phyloP scores from a whole-genome alignment of 1,140 invertebrate genomes.

The Trissolcus basalis region DNA sequence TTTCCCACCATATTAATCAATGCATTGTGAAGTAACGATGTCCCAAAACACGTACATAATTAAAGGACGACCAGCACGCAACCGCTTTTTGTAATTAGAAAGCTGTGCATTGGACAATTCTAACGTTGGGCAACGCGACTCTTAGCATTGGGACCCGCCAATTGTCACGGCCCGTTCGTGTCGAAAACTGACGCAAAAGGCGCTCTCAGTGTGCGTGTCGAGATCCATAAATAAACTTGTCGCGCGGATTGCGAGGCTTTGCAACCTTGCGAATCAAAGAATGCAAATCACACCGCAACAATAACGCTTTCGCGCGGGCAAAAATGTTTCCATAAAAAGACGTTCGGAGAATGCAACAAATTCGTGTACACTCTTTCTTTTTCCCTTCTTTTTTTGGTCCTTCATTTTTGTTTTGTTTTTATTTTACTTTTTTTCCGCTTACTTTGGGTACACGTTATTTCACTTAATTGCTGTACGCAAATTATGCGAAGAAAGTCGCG shows the following conservation, averaged over 20 bases:
- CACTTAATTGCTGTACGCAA: constrained; percentile 31
- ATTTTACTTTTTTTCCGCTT: constrained; percentile 5
- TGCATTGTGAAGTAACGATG: constrained; percentile 31
- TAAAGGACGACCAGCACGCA: constrained; percentile 31
- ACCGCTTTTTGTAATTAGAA: constrained; percentile 48
- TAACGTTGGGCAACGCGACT: constrained; percentile 35
- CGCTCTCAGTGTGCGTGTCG: constrained; percentile 40
- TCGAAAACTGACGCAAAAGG: neutral
- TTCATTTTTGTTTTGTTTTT: constrained; percentile 6
- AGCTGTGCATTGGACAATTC: constrained; percentile 44
- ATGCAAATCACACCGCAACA: constrained; percentile 40
- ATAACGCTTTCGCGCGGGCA: neutral
- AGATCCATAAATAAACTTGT: constrained; percentile 31
- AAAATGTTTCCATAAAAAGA: neutral
- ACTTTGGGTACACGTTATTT: constrained; percentile 14
- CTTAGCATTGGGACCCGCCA: constrained; percentile 45
- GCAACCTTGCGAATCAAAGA: constrained; percentile 40
- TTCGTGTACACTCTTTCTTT: neutral
- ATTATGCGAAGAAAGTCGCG: constrained; percentile 31
- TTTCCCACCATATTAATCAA: constrained; percentile 35
- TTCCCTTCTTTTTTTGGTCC: neutral
- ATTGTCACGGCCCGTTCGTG: constrained; percentile 39
- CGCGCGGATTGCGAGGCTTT: constrained; percentile 21
- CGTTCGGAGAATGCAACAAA: neutral
- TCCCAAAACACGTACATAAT: constrained; percentile 33